Percentiles rank a stretch among this genome's conserved stretches.
phyloP scores from a whole-genome alignment of 2,888 invertebrate genomes.

The Andrena dorsata region DNA sequence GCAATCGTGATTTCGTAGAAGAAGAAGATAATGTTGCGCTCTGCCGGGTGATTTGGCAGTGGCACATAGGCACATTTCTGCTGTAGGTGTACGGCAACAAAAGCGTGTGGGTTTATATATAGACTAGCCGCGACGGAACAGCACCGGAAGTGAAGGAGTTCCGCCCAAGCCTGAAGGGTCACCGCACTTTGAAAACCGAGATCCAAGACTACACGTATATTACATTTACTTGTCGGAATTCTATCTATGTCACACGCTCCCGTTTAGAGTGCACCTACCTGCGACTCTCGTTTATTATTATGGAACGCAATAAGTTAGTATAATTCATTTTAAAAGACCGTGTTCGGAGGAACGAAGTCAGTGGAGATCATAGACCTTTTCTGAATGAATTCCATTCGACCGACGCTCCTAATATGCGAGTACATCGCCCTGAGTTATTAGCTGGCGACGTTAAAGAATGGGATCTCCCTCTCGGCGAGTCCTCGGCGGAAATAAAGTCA shows the following conservation, averaged over 20 bases:
- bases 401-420: background rate
- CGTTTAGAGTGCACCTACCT: no score
- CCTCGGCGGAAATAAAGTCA: conserved; percentile 37
- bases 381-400: no score
- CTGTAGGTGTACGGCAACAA: conserved; percentile 43
- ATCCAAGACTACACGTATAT: conserved; percentile 60
- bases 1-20: conserved; percentile 8
- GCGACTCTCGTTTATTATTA: background rate
- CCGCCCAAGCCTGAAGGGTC: conserved; percentile 82
- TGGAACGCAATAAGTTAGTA: background rate
- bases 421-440: background rate
- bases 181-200: conserved; percentile 79
- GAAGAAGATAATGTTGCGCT: background rate
- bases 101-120: conserved; percentile 71
- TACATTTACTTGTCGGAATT: conserved; percentile 39
- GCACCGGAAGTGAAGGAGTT: conserved; percentile 83
- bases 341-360: background rate
- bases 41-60: background rate
- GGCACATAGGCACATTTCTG: conserved; percentile 17
- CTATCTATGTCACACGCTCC: background rate
- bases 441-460: background rate
- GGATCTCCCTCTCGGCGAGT: background rate
- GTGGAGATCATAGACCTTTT: background rate
- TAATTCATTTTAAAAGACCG: background rate
- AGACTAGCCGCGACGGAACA: conserved; percentile 81